Evolutionary conservation across 2,113 vertebrate genomes (phyloP).

Genomic region (Clarias gariepinus): DNA sequence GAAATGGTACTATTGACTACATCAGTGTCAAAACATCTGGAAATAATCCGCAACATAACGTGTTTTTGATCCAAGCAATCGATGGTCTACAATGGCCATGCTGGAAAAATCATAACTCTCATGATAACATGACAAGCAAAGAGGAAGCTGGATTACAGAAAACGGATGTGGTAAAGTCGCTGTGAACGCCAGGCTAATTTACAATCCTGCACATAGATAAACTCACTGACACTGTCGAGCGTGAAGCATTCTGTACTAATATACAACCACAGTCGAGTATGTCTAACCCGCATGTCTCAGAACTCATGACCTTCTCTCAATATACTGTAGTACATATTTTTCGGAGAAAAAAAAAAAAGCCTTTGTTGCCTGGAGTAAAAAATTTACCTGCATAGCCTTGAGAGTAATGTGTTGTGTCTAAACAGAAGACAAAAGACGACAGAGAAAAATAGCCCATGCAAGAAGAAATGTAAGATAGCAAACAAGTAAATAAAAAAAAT

Average conservation of each 20-base stretch:
- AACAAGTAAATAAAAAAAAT: background rate
- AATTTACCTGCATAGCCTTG: background rate
- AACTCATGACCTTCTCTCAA: background rate
- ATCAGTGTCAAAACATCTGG: background rate
- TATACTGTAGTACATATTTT: background rate
- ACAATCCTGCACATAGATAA: slow-evolving; percentile 17
- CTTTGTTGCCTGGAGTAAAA: background rate
- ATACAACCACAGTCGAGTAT: background rate
- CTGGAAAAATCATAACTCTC: background rate
- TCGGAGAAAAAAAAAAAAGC: slow-evolving; percentile 10
- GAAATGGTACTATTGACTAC: background rate
- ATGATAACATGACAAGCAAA: background rate
- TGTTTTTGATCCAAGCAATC: background rate
- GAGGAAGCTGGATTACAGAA: background rate
- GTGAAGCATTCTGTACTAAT: background rate
- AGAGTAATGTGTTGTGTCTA: background rate
- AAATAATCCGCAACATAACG: background rate
- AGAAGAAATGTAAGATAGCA: background rate
- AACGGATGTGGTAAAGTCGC: background rate
- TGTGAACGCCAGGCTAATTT: slow-evolving; percentile 3
- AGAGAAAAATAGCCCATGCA: background rate
- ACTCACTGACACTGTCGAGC: background rate
- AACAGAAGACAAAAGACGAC: background rate
- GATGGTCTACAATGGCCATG: background rate
- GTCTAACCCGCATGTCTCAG: background rate